Evolutionary conservation across 1,140 invertebrate species (phyloP), one percentile per base, ranked within the genome.

Genomic region (Mamestra configurata): DNA sequence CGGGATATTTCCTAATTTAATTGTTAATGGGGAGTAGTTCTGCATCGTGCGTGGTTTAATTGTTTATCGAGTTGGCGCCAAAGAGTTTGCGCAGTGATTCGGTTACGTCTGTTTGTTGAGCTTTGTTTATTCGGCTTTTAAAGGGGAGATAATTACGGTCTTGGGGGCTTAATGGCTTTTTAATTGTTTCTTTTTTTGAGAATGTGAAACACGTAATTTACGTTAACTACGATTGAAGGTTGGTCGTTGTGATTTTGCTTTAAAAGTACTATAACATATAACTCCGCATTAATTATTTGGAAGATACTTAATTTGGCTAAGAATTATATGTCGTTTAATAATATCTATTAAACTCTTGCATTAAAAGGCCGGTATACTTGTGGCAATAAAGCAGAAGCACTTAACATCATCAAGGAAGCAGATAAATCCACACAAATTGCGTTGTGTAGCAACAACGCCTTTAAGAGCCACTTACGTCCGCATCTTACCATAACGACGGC

Each of bases 101-200:
- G 27, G 68, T 71, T 71, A 53, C 49, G 27, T 51, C 18, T 20
- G 66, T 37, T 37, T 18, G 59, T 31, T 40, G 61, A 40, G 66
- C 66, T 70, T 70, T 70, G 66, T 70, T 70, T 70, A 20, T 70
- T 70, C 20, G 13, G 66, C 66, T 70, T 70, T 49, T 70, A 70
- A 49, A 70, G n/a, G 66, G 40, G 40, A 70, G 20, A 24, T 70
- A 70, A 70, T 70, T 49, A 70, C 66, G 66, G 40, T 43, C 40
- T 70, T 49, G 18, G 27, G 8, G 15, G 24, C 24, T 35, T 53
- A 53, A 71, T 71, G 46, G 5, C 11, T 53, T 70, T 49, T 70
- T 46, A 70, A 70, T 70, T 49, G 43, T 8, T 49, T n/a, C n/a
- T n/a, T 68, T 70, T 40, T 37, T 68, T 46, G 46, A 7, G 37